phyloP scores from a whole-genome alignment of 1,140 invertebrate species.

The Orius laevigatus region DNA sequence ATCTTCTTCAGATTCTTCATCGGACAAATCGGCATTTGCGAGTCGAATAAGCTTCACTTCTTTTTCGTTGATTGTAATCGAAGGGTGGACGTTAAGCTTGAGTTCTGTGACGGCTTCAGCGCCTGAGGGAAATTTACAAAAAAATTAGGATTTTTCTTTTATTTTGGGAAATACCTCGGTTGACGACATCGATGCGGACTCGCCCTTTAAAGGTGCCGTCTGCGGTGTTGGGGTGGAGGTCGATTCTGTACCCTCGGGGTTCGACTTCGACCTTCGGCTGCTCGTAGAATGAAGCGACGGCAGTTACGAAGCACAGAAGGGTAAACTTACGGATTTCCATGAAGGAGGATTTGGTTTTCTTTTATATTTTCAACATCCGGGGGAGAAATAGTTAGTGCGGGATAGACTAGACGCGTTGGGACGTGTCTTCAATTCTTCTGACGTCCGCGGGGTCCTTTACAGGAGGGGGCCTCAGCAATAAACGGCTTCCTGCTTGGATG shows the following conservation, averaged over 20 bases:
- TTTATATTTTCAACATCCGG: no score
- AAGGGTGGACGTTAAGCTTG: slow-evolving; percentile 16
- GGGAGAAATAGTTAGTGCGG: no score
- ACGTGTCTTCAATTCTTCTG: no score
- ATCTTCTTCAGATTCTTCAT: slow-evolving; percentile 21
- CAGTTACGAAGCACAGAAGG: no score
- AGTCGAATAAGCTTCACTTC: slow-evolving; percentile 20
- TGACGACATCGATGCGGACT: slow-evolving; percentile 19
- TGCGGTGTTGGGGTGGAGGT: slow-evolving; percentile 20
- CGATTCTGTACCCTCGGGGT: slow-evolving; percentile 20
- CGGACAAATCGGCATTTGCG: slow-evolving; percentile 20
- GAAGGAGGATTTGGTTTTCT: no score
- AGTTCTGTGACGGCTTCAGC: slow-evolving; percentile 14
- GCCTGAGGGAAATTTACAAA: neutral
- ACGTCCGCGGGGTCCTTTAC: no score
- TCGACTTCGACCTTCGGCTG: slow-evolving; percentile 8
- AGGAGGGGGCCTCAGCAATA: no score
- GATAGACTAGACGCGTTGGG: no score
- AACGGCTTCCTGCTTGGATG: no score
- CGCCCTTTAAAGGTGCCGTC: slow-evolving; percentile 22
- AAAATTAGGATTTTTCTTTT: no score
- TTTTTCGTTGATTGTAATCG: slow-evolving; percentile 17
- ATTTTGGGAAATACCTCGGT: no score
- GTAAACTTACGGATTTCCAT: no score
- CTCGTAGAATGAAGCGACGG: slow-evolving; percentile 6